Evolutionary conservation across 2,113 vertebrate species (phyloP).

Genomic region (Scomber japonicus): DNA sequence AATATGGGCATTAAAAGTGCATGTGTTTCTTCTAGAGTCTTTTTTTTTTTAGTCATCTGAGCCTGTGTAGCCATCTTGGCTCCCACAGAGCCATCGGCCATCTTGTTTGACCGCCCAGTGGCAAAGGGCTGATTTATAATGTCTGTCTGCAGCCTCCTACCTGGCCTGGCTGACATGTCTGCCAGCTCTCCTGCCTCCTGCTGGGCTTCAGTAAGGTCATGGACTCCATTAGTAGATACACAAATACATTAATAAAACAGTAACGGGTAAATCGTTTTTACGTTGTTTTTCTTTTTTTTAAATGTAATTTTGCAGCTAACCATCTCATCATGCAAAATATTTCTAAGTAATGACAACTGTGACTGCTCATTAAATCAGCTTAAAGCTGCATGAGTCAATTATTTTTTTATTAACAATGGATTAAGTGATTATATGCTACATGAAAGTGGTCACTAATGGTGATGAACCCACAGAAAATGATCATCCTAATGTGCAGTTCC

Average conservation of each 20-base stretch:
- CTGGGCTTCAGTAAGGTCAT: constrained; percentile 70
- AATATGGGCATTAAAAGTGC: constrained; percentile 75
- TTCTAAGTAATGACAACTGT: background rate
- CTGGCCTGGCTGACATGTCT: constrained; percentile 74
- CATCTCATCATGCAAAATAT: background rate
- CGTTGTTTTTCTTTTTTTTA: background rate
- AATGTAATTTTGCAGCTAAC: background rate
- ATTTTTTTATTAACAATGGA: background rate
- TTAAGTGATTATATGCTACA: background rate
- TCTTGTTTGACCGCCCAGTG: constrained; percentile 76
- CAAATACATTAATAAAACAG: constrained; percentile 39
- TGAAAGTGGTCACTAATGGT: background rate
- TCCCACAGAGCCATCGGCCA: constrained; percentile 74
- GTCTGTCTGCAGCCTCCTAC: constrained; percentile 76
- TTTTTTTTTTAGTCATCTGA: constrained; percentile 74
- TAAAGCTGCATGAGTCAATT: constrained; percentile 2
- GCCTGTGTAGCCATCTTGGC: constrained; percentile 77
- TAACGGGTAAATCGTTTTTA: constrained; percentile 1
- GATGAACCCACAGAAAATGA: background rate
- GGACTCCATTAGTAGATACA: constrained; percentile 50
- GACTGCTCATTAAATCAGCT: background rate
- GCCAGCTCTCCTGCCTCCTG: constrained; percentile 72
- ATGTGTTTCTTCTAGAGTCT: constrained; percentile 72
- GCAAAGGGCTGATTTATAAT: constrained; percentile 81
- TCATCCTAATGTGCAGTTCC: background rate